Evolutionary conservation across 2,113 vertebrate genomes (phyloP), one percentile per base, ranked within the genome.

Genomic region (Laterallus jamaicensis): DNA sequence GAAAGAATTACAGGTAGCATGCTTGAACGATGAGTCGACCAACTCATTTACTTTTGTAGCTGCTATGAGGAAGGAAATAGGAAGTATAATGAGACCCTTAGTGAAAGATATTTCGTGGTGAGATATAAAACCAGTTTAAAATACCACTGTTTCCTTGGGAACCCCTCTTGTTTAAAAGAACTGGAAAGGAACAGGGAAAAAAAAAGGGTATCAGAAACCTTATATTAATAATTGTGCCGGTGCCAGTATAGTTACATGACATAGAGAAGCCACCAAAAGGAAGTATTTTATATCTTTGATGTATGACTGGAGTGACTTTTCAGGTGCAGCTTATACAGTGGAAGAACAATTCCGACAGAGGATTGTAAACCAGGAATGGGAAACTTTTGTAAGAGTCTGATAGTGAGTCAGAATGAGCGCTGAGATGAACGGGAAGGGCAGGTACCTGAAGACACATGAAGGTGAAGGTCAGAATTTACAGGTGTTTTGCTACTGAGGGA

Each of bases 11-110:
- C 6, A 50, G 35, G 64, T 88, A 70, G 56, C 29, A 29, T 82
- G 55, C 44, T 68, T 83, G 52, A 82, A 87, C 6, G 8, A 73
- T 44, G 50, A 95, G 68, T 69, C 68, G 74, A 80, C 82, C 52
- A 86, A 44, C 47, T 82, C 59, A 82, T 94, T 93, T 90, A 90
- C 37, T 90, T 37, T 83, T 64, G n/a, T 47, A 88, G 85, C 69
- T 97, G 82, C 88, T 92, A 22, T 78, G 86, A 95, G 56, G 56
- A 93, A 92, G 85, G 90, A 83, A 96, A 96, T 75, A 39, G 50
- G 58, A 96, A 75, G 66, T 28, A 67, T 86, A 94, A 88, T 81
- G 88, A 93, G 68, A 90, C 35, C 52, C 69, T 71, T 90, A 86
- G 66, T 84, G 90, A 94, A 96, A 90, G 73, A 66, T 14, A 35